Evolutionary conservation across 1,140 invertebrate genomes (phyloP).

Genomic region (Colletes gigas): DNA sequence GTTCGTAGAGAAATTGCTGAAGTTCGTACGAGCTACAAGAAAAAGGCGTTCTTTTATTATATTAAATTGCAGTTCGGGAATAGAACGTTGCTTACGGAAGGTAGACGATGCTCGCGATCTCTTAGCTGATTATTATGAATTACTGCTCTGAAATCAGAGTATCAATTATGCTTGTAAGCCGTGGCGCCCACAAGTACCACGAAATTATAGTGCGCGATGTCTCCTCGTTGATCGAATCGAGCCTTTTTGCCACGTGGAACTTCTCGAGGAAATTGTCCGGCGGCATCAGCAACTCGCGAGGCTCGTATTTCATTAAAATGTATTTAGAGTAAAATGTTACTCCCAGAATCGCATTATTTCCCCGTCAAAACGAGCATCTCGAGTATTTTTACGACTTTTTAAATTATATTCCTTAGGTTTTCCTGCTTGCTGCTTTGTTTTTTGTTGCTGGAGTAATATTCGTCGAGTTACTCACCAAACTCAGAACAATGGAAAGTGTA

Average conservation of each 20-base stretch:
- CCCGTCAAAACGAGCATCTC: not conserved
- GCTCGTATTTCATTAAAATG: conserved; percentile 47
- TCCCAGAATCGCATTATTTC: conserved; percentile 11
- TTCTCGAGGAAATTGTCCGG: conserved; percentile 12
- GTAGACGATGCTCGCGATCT: conserved; percentile 29
- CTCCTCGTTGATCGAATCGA: conserved; percentile 44
- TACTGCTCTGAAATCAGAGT: conserved; percentile 45
- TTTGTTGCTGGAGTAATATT: not conserved
- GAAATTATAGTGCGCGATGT: conserved; percentile 45
- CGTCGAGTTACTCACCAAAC: too few species aligned
- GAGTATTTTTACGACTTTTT: not conserved
- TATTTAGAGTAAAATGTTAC: conserved; percentile 39
- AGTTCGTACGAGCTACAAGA: conserved; percentile 25
- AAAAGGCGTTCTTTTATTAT: conserved; percentile 48
- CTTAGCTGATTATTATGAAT: conserved; percentile 50
- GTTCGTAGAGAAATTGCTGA: conserved; percentile 3
- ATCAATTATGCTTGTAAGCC: conserved; percentile 43
- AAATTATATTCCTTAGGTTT: not conserved
- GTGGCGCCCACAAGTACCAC: conserved; percentile 42
- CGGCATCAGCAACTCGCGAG: too few species aligned
- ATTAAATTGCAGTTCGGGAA: conserved; percentile 33
- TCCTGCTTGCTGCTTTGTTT: not conserved
- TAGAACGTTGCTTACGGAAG: conserved; percentile 11
- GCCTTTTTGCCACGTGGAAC: not conserved
- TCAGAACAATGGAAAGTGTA: too few species aligned